A percentile compares a stretch with the other conserved stretches of the same genome.
These are phyloP conservation scores for Brotula barbata DNA, from an alignment of 2,797 vertebrate species.

Conservation along the genomic window DNA sequence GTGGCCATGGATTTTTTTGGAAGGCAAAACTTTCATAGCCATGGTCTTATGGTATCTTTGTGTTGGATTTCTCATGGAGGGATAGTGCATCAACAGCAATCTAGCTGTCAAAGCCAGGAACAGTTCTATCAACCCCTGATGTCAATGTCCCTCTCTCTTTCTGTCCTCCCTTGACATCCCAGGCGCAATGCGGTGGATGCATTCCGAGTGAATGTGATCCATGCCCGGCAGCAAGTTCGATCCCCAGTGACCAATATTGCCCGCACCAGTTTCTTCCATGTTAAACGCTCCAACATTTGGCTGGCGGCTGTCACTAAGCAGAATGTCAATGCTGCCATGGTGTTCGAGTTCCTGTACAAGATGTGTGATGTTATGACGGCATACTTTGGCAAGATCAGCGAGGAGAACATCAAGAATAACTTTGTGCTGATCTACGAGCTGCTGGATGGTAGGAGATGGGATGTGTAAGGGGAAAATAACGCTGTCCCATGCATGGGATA, in stretches of 20 bases:
- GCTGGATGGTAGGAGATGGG: conserved; percentile 87
- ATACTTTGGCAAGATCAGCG: conserved; percentile 99
- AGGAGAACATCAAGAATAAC: conserved; percentile 99
- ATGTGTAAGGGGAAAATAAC: neutral
- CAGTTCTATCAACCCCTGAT: neutral
- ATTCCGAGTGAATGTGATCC: conserved; percentile 99
- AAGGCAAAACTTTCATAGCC: no score
- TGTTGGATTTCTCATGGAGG: conserved; percentile 18
- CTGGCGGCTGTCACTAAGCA: conserved; percentile 99
- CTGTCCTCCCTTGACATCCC: conserved; percentile 5
- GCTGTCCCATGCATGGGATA: neutral
- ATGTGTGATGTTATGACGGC: conserved; percentile 99
- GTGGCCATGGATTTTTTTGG: no score
- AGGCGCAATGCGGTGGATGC: conserved; percentile 98
- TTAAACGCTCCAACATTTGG: conserved; percentile 99
- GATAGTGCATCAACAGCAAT: neutral
- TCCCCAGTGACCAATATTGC: conserved; percentile 99
- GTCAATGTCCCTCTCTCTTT: neutral
- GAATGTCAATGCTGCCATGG: conserved; percentile 99
- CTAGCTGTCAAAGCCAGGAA: neutral
- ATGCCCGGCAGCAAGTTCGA: conserved; percentile 97
- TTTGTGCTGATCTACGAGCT: conserved; percentile 99
- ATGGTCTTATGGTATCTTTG: no score
- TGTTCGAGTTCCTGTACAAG: conserved; percentile 99
- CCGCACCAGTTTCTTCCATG: conserved; percentile 98